A percentile compares a stretch with the other conserved stretches of the same genome.
phyloP scores from a whole-genome alignment of 2,888 invertebrate genomes.

The Hypselothyrea guttata region DNA sequence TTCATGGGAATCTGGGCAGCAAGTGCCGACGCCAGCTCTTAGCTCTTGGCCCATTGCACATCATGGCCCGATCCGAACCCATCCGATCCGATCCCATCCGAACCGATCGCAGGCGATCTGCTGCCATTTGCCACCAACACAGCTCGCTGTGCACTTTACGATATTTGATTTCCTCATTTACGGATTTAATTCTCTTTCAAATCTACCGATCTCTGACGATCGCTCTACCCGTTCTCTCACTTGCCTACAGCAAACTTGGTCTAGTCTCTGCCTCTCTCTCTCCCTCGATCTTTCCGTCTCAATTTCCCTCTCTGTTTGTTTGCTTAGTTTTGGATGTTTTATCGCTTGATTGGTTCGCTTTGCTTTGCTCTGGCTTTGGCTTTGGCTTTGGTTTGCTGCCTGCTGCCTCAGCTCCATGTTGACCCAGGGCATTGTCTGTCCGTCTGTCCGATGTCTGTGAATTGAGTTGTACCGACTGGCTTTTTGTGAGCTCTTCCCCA shows the following conservation, averaged over 20 bases:
- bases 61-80: constrained; percentile 47
- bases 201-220: constrained; percentile 78
- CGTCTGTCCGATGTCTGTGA: constrained; percentile 18
- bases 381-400: constrained; percentile 48
- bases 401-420: constrained; percentile 15
- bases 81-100: constrained; percentile 37
- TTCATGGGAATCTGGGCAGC: constrained; percentile 73
- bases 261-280: constrained; percentile 11
- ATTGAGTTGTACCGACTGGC: constrained; percentile 56
- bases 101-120: not conserved
- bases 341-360: constrained; percentile 69
- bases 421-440: not conserved
- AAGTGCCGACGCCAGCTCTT: constrained; percentile 45
- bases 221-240: constrained; percentile 34
- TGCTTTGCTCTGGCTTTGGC: constrained; percentile 44
- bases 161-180: constrained; percentile 82
- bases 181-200: constrained; percentile 80
- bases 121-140: constrained; percentile 58
- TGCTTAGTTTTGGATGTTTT: constrained; percentile 72
- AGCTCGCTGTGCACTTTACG: constrained; percentile 77
- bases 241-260: constrained; percentile 19
- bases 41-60: constrained; percentile 41
- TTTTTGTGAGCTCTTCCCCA: constrained; percentile 9
- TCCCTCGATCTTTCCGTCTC: not conserved
- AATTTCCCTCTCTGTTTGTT: constrained; percentile 41